A percentile compares a stretch with the other conserved stretches of the same genome.
Conservation (phyloP, 2,888 invertebrate species). For the Scaptomyza reducta region DNA sequence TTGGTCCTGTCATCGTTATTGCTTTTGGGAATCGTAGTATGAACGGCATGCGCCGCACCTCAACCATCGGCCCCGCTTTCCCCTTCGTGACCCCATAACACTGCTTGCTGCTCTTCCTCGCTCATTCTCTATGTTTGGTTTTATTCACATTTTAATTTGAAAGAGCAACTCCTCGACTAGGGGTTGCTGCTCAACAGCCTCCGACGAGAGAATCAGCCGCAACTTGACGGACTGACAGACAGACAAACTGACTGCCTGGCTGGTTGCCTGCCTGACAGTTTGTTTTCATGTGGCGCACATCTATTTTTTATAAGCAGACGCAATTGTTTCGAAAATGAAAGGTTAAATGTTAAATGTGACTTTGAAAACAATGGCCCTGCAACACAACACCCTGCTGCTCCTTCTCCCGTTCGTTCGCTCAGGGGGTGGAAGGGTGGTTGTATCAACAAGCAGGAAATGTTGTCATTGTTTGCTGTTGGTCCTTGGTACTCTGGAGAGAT, state of each 20-base stretch:
- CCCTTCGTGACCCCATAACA: constrained; percentile 52
- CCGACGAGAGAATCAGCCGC: constrained; percentile 11
- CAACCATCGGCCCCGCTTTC: constrained; percentile 21
- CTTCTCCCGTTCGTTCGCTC: background rate
- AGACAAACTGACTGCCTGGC: constrained; percentile 21
- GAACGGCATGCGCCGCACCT: constrained; percentile 58
- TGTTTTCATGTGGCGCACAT: constrained; percentile 65
- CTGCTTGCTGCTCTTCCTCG: constrained; percentile 4
- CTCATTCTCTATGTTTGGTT: constrained; percentile 8
- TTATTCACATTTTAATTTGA: constrained; percentile 77
- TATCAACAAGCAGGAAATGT: constrained; percentile 68
- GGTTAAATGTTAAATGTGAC: constrained; percentile 80
- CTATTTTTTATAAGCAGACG: constrained; percentile 78
- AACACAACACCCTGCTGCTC: background rate
- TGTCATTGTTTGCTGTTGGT: constrained; percentile 50
- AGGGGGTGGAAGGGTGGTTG: constrained; percentile 10
- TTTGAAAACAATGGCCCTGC: constrained; percentile 67
- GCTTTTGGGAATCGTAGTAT: constrained; percentile 69
- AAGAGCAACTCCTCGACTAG: constrained; percentile 42
- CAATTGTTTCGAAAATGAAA: constrained; percentile 81
- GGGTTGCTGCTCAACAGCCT: constrained; percentile 32
- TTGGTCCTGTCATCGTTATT: constrained; percentile 72
- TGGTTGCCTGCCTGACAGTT: constrained; percentile 43
- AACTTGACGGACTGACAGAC: constrained; percentile 16
- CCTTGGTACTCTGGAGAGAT: constrained; percentile 55